These are phyloP conservation scores for Meloe dianella DNA, from an alignment of 2,888 invertebrate species.

Conservation along the genomic window DNA sequence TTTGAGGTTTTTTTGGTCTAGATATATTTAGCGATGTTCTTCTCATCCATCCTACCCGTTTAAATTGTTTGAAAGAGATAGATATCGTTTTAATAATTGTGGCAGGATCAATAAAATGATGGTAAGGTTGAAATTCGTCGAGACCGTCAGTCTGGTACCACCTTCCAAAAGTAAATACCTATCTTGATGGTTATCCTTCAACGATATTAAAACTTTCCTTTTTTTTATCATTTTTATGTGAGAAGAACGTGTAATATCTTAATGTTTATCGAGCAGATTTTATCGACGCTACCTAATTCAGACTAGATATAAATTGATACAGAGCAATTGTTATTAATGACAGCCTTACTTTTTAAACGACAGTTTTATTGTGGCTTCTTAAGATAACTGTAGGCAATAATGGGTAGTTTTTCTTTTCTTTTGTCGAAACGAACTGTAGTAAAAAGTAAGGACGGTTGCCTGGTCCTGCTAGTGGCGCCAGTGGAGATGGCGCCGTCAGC, in stretches of 20 bases:
- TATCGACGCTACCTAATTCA: slow-evolving; percentile 54
- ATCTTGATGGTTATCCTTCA: neutral
- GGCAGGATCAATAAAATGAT: neutral
- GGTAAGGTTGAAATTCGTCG: neutral
- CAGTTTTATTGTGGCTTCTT: slow-evolving; percentile 60
- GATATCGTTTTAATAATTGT: neutral
- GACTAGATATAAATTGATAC: slow-evolving; percentile 57
- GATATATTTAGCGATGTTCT: neutral
- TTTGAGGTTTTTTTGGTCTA: neutral
- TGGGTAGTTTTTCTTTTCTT: slow-evolving; percentile 59
- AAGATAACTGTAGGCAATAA: slow-evolving; percentile 62
- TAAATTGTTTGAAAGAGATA: neutral
- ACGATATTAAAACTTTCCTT: slow-evolving; percentile 6
- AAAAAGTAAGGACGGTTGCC: slow-evolving; percentile 59
- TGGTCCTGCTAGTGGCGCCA: slow-evolving; percentile 54
- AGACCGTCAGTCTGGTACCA: slow-evolving; percentile 8
- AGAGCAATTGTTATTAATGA: slow-evolving; percentile 58
- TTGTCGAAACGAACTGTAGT: slow-evolving; percentile 55
- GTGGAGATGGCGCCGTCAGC: slow-evolving; percentile 51
- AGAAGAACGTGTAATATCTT: slow-evolving; percentile 39
- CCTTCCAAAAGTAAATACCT: neutral
- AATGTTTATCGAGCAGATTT: slow-evolving; percentile 44
- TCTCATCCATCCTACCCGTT: neutral
- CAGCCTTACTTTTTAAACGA: slow-evolving; percentile 59
- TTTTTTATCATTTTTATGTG: slow-evolving; percentile 43